Evolutionary conservation across 2,797 vertebrate genomes (phyloP).

Genomic region (Hemibagrus guttatus): DNA sequence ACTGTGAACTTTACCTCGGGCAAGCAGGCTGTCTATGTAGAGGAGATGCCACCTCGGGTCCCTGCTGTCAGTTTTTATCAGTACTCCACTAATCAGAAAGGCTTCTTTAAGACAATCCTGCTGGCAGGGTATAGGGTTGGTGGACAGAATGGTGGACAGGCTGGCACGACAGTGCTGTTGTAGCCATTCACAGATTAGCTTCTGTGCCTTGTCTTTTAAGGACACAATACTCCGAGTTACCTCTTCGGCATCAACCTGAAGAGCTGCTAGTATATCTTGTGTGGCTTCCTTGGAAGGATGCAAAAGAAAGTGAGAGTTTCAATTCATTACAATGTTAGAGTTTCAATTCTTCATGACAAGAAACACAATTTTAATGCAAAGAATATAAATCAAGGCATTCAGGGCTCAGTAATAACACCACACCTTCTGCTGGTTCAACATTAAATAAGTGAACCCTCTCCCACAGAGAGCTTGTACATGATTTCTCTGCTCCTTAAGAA

Average conservation of each 20-base stretch:
- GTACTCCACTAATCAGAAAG: constrained; percentile 69
- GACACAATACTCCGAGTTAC: constrained; percentile 80
- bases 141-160: constrained; percentile 65
- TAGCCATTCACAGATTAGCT: constrained; percentile 82
- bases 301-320: not conserved
- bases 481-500: constrained; percentile 79
- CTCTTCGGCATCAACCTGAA: constrained; percentile 73
- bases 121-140: constrained; percentile 57
- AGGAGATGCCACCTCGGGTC: constrained; percentile 79
- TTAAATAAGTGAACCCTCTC: constrained; percentile 83
- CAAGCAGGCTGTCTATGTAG: constrained; percentile 80
- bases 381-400: not conserved
- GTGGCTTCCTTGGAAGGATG: constrained; percentile 79
- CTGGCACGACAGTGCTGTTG: constrained; percentile 73
- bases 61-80: constrained; percentile 74
- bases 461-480: constrained; percentile 86
- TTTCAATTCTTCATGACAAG: not conserved
- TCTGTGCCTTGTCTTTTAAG: constrained; percentile 79
- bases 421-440: constrained; percentile 89
- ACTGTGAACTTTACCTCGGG: constrained; percentile 74
- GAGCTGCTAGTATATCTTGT: constrained; percentile 77
- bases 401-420: not conserved
- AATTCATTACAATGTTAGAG: not conserved
- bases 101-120: constrained; percentile 73
- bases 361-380: not conserved